Base-by-base conservation (phyloP, 2,888 invertebrate genomes). In the Agonopterix subpropinquella region DNA sequence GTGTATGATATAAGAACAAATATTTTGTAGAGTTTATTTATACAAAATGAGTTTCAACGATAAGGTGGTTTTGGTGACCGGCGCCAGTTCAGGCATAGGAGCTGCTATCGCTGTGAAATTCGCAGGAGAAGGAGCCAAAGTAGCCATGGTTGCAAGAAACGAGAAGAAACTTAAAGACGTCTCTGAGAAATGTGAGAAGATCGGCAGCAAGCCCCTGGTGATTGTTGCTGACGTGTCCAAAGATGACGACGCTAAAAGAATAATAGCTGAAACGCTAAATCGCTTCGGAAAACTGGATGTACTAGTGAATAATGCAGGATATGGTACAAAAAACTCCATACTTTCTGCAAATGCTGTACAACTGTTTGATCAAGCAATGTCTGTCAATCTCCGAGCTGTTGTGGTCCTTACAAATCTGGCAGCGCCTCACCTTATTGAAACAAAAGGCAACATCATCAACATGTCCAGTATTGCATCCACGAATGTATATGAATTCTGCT, bases 21-120 rank as follows among this genome's bases (percentile, higher is more conserved):
- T 13, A 44, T n/a, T 53, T 0, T 5, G 5, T 28, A 28, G 1
- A 18, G 2, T 15, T 9, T 36, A 11, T 39, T 39, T 39, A 42
- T 13, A 11, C 10, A 41, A 15, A 28, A 53, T 53, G 53, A 53
- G 46, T 50, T 47, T 50, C 11, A 4, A 67, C 36, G 81, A 80
- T 11, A 89, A 89, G 75, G 83, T 89, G 2, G 73, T 86, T 9
- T 62, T 89, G 10, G 77, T 89, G 36, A 89, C 89, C 0, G 92
- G 92, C 18, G 90, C 91, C 1, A 91, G 91, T 63, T 91, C 91
- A 9, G 92, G 92, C 1, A 92, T 92, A 50, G 93, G 93, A 1
- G 89, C 89, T 2, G 90, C 89, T 4, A 86, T 91, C 0, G 92
- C 92, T 1, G 53, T 89, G 0, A 81, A 90, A 49, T 90, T 93